Evolutionary conservation across 2,888 invertebrate genomes (phyloP).

Genomic region (Mesorhabditis belari): DNA sequence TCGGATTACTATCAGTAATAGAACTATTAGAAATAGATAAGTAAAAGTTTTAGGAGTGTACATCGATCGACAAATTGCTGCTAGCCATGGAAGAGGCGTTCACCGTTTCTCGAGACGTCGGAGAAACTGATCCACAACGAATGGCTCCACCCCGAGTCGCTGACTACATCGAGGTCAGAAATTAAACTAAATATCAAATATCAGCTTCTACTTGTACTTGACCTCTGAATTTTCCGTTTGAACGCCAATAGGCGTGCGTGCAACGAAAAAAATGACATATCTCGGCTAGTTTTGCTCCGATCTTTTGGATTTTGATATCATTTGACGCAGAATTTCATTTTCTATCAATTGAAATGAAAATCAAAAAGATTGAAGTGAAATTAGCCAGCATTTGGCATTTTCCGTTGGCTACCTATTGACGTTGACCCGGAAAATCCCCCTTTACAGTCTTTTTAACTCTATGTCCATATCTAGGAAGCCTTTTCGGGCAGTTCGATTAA

Average conservation of each 20-base stretch:
- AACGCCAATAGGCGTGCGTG: not conserved
- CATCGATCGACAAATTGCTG: constrained; percentile 16
- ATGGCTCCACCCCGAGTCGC: constrained; percentile 77
- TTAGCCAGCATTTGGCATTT: not conserved
- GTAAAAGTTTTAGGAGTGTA: not conserved
- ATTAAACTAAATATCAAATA: not conserved
- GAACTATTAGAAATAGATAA: not conserved
- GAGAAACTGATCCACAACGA: constrained; percentile 80
- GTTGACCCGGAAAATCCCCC: no score
- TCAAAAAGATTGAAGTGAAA: no score
- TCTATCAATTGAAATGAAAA: no score
- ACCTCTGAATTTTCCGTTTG: not conserved
- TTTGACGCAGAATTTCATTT: no score
- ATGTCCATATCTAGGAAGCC: constrained; percentile 9
- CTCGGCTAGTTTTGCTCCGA: no score
- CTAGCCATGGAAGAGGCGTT: constrained; percentile 48
- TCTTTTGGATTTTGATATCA: not conserved
- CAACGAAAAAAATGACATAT: no score
- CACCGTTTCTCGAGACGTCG: constrained; percentile 63
- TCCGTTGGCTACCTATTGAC: no score
- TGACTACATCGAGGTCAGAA: constrained; percentile 63
- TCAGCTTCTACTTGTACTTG: not conserved
- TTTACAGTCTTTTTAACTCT: no score
- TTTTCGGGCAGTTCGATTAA: constrained; percentile 33
- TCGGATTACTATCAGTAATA: constrained; percentile 33